Evolutionary conservation across 2,113 vertebrate genomes (phyloP).

Genomic region (Pluvianellus socialis): DNA sequence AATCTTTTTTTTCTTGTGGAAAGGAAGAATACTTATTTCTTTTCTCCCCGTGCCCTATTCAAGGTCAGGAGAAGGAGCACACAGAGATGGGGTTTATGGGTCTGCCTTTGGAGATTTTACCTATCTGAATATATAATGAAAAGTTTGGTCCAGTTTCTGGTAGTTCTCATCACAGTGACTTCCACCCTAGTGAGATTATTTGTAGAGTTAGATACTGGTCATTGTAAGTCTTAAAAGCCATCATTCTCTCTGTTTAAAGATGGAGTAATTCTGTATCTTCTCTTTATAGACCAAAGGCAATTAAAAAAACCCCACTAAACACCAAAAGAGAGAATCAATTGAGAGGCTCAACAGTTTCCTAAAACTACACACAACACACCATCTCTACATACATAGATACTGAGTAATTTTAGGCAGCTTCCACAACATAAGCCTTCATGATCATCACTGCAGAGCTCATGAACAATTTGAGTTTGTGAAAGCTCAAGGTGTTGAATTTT

Average conservation of each 20-base stretch:
- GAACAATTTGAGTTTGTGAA: background rate
- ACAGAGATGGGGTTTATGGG: background rate
- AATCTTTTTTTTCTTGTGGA: background rate
- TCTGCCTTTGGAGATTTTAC: background rate
- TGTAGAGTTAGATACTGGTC: background rate
- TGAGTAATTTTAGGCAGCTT: background rate
- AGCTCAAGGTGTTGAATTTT: background rate
- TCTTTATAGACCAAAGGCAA: background rate
- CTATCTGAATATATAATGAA: background rate
- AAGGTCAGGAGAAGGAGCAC: background rate
- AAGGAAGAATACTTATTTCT: constrained; percentile 20
- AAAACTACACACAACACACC: background rate
- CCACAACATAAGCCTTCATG: background rate
- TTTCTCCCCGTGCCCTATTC: background rate
- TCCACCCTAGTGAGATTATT: background rate
- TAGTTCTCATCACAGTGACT: background rate
- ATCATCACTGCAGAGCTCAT: background rate
- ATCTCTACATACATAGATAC: background rate
- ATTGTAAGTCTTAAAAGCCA: background rate
- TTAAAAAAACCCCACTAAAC: background rate
- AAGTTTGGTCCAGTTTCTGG: background rate
- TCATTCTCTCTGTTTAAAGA: background rate
- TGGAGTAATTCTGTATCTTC: background rate
- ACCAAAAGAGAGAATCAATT: background rate
- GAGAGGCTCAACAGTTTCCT: background rate